Evolutionary conservation across 1,140 invertebrate genomes (phyloP), one percentile per base, ranked within the genome.

Genomic region (Bilobella aurantiaca): DNA sequence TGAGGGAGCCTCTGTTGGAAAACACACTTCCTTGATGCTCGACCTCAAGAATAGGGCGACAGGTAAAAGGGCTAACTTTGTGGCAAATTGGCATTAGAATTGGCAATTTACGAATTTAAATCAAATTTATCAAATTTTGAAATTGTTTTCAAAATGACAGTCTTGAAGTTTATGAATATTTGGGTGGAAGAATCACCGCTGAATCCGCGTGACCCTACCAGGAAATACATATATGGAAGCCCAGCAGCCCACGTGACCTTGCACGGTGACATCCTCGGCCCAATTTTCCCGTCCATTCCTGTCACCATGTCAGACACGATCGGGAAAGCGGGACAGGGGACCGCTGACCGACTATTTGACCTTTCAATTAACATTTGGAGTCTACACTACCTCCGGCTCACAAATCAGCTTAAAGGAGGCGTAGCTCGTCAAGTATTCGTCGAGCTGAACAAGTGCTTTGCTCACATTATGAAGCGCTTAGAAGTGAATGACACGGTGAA

Each of bases 361-460:
- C 82, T 86, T 67, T 82, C 79, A 1, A 79, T 79, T 60, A 85
- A 83, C 73, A 71, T 85, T 1, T 79, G 81, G 73, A 82, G 79
- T 2, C 74, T 86, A 12, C 79, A 80, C 70, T 86, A 85, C 72
- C 77, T 84, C 47, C 77, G 83, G 34, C 74, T 81, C 1, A 83
- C 83, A 1, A 82, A 83, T 71, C 82, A 84, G 68, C 72, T 85
- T 25, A 74, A 75, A 12, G 71, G 74, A 27, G 66, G 77, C 1
- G 66, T 74, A 29, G 74, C 72, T 32, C 72, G 71, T 63, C 66
- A 69, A 31, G 76, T 73, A 62, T 81, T 77, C 62, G 75, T 75
- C 64, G 78, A 76, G 21, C 75, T 83, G 68, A 84, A 82, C 66
- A 72, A 75, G 25, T 70, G 77, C 27, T 76, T 78, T 70, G 75